Base-by-base conservation (phyloP, 2,797 vertebrate genomes). In the Tympanoctomys barrerae region DNA sequence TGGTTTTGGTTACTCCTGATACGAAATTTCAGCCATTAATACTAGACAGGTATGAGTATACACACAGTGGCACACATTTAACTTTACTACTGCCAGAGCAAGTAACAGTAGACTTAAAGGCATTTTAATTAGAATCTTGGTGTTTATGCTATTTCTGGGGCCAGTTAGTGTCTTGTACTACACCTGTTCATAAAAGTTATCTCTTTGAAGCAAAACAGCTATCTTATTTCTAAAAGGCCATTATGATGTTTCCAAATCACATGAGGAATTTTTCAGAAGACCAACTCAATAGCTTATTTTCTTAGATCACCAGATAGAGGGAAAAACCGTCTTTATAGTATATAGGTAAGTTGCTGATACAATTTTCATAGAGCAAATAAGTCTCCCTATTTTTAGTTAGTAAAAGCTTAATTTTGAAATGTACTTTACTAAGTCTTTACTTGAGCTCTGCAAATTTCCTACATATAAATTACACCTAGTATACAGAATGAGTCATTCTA, bases 271-370 rank as follows among this genome's bases (percentile, higher is more conserved):
- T 95, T 95, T 97, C 80, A 90, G 33, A 64, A 95, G 90, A 62
- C 91, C 96, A 0, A 86, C 1, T 93, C 52, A 0, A 78, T 36
- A 61, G 73, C 64, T 97, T 80, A 89, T 1, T 36, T 61, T 78
- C 87, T 92, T 96, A 95, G 71, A 77, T 97, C 82, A 95, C 80
- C 83, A 97, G 90, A 90, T 90, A 22, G 88, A 96, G 91, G 68
- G 89, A 78, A 80, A 90, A 64, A 94, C 42, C 57, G 42, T 70
- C 78, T 87, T 70, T 64, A 95, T 39, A 36, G 62, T 90, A 81
- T 87, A 85, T 93, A 98, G 71, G 22, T 95, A 92, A 89, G 80
- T 92, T 97, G 96, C 91, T 97, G 93, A 97, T 68, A 97, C 71
- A 94, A 97, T 90, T 75, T 87, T 83, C 94, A 83, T 14, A 54